A percentile compares a stretch with the other conserved stretches of the same genome.
Conservation (phyloP, 2,888 invertebrate species). For the Toxonevra muliebris region DNA sequence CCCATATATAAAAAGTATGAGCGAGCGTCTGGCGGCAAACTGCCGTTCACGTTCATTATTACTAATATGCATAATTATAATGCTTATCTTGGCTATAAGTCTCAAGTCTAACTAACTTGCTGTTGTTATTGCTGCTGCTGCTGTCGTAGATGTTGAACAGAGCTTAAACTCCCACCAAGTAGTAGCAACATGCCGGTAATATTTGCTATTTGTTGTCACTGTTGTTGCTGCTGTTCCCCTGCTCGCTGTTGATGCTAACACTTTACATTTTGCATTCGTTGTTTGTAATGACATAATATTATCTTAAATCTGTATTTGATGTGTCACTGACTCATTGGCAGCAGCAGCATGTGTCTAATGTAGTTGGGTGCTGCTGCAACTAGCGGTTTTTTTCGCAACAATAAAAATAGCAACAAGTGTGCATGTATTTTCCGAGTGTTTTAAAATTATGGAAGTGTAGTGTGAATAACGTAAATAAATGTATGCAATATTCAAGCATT, state of each 20-base stretch:
- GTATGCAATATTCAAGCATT: too few species aligned
- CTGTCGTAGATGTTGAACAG: slow-evolving; percentile 9
- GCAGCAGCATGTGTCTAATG: not conserved
- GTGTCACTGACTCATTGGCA: not conserved
- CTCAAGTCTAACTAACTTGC: slow-evolving; percentile 8
- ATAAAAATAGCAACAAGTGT: too few species aligned
- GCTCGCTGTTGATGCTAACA: too few species aligned
- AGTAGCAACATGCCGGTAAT: not conserved
- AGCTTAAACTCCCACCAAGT: slow-evolving; percentile 1
- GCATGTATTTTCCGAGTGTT: too few species aligned
- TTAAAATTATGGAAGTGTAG: too few species aligned
- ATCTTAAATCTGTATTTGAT: not conserved
- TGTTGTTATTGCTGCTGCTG: slow-evolving; percentile 12
- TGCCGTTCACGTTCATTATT: slow-evolving; percentile 45
- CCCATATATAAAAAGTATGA: not conserved
- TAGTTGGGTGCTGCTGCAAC: not conserved
- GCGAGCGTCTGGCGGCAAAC: not conserved
- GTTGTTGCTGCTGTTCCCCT: not conserved
- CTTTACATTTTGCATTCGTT: too few species aligned
- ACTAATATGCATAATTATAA: slow-evolving; percentile 58
- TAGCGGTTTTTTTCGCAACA: too few species aligned
- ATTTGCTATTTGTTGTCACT: not conserved
- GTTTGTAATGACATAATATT: not conserved
- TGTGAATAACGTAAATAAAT: too few species aligned
- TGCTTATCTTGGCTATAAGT: slow-evolving; percentile 57